Evolutionary conservation across 1,140 invertebrate species (phyloP).

Genomic region (Elymnias hypermnestra): DNA sequence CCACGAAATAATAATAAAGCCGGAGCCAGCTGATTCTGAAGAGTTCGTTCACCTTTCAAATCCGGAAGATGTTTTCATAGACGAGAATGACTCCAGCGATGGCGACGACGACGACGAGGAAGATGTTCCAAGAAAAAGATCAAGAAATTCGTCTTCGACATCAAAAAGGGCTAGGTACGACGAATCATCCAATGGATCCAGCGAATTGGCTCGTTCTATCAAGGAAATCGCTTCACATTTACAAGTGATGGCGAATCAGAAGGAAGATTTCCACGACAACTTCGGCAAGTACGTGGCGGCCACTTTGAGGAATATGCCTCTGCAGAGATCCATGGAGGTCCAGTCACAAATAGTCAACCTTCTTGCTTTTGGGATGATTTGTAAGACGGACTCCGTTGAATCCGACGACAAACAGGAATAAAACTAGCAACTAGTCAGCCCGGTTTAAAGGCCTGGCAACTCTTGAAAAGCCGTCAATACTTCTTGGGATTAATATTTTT

Average conservation of each 20-base stretch:
- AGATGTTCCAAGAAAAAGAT: background rate
- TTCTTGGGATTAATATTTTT: too few relatives aligned
- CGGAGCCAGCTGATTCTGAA: background rate
- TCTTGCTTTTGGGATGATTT: conserved; percentile 13
- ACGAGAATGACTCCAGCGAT: conserved; percentile 1
- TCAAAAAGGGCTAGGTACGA: conserved; percentile 2
- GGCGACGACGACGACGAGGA: background rate
- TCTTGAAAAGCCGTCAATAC: too few relatives aligned
- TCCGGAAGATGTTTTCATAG: background rate
- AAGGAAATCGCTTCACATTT: background rate
- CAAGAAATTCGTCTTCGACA: background rate
- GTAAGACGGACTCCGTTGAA: background rate
- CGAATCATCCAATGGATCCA: background rate
- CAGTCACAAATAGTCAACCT: conserved; percentile 36
- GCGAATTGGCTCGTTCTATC: background rate
- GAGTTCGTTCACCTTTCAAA: background rate
- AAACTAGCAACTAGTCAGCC: too few relatives aligned
- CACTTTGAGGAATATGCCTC: conserved; percentile 30
- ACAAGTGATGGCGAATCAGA: background rate
- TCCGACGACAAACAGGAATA: too few relatives aligned
- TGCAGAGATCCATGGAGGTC: conserved; percentile 25
- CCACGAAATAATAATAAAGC: background rate
- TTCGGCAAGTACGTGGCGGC: conserved; percentile 40
- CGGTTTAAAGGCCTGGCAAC: too few relatives aligned
- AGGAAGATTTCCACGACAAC: conserved; percentile 27